Base-by-base conservation (phyloP, 2,113 vertebrate genomes). In the Ahaetulla prasina region DNA sequence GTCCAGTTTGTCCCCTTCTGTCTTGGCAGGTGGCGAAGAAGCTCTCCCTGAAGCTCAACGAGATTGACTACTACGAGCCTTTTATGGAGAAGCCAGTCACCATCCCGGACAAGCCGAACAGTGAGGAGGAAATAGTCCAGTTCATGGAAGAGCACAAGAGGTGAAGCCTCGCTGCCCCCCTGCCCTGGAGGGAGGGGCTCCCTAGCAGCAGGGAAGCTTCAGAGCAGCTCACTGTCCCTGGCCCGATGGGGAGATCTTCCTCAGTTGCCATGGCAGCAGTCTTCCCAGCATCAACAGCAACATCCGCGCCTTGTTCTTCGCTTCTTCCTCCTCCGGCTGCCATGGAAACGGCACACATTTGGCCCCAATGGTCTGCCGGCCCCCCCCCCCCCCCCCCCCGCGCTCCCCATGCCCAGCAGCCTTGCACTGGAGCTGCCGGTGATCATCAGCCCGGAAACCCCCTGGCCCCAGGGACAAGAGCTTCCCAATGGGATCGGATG, bases 31-130 rank as follows among this genome's bases (percentile, higher is more conserved):
- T 98, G 45, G 98, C 98, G 90, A 98, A 98, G 96, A 98, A 98
- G 92, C 95, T 99, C 92, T 98, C 98, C 3, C 96, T 99, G 95
- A 99, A 98, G 93, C 20, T 99, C 91, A 99, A 99, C 0, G 98
- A 99, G 95, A 98, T 99, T 0, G 98, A 99, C 89, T 99, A 99
- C 95, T 99, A 99, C 0, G 98, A 99, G 91, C 98, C 99, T 0
- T 99, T 99, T 97, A 98, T 98, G 98, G 97, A 98, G 0, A 97
- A 98, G 22, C 97, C 99, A 0, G 94, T 97, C 91, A 97, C 97
- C 74, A 98, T 99, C 95, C 99, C 99, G 1, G 98, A 98, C 92
- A 98, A 98, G 43, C 98, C 99, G 53, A 98, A 98, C 95, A 97
- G 97, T 0, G 97, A 98, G 94, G 98, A 98, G 5, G 98, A 99